A percentile compares a stretch with the other conserved stretches of the same genome.
Conservation (phyloP, 1,140 invertebrate genomes). For the Pogonus chalceus region DNA sequence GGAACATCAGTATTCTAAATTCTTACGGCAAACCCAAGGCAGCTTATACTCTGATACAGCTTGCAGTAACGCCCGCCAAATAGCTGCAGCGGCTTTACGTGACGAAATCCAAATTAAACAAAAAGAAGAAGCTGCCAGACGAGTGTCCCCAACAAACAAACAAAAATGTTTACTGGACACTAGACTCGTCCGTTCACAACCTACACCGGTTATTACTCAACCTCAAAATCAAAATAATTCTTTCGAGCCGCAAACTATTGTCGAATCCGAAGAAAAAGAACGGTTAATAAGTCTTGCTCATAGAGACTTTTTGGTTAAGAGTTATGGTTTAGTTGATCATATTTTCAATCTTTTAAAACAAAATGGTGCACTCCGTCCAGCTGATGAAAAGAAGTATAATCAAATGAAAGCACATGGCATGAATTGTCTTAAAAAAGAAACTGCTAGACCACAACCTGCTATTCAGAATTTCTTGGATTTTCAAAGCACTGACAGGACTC, state of each 20-base stretch:
- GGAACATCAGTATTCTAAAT: slow-evolving; percentile 45
- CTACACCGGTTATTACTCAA: background rate
- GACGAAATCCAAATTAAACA: slow-evolving; percentile 49
- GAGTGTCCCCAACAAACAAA: slow-evolving; percentile 17
- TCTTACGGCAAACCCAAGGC: slow-evolving; percentile 60
- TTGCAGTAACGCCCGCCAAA: slow-evolving; percentile 59
- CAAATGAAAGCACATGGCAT: background rate
- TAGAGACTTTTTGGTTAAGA: slow-evolving; percentile 50
- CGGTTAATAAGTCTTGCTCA: slow-evolving; percentile 45
- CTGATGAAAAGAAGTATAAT: slow-evolving; percentile 39
- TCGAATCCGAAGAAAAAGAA: slow-evolving; percentile 52
- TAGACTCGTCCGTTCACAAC: background rate
- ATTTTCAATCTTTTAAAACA: slow-evolving; percentile 43
- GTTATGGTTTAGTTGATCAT: slow-evolving; percentile 50
- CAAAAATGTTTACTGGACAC: background rate
- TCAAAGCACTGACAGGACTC: background rate
- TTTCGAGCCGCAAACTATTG: slow-evolving; percentile 51
- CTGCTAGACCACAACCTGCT: background rate
- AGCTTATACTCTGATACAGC: slow-evolving; percentile 71
- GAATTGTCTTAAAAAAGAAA: background rate
- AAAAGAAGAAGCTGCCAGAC: slow-evolving; percentile 30
- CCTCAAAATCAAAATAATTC: slow-evolving; percentile 32
- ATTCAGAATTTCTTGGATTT: background rate
- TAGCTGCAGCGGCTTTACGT: slow-evolving; percentile 48
- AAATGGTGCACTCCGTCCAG: slow-evolving; percentile 36